Evolutionary conservation across 2,113 vertebrate species (phyloP).

Genomic region (Struthio camelus): DNA sequence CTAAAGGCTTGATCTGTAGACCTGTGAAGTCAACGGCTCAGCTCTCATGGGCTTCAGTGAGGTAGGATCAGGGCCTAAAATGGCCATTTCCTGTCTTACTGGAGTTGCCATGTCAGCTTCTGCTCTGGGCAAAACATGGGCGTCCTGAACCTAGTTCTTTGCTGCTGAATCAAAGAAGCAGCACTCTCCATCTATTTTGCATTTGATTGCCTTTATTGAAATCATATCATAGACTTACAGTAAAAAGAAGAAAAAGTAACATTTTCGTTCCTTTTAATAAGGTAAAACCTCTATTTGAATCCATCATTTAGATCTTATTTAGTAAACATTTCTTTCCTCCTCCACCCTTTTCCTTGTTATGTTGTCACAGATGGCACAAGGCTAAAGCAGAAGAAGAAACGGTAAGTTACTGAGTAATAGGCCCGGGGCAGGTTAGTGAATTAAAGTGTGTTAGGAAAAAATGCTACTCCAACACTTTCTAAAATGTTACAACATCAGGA

Average conservation of each 20-base stretch:
- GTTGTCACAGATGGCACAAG: neutral
- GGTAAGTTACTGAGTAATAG: neutral
- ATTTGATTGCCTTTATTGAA: neutral
- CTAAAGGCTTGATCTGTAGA: neutral
- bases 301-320: slow-evolving; percentile 10
- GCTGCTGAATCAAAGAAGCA: neutral
- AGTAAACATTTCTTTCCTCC: neutral
- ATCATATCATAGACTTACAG: neutral
- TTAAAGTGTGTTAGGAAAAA: neutral
- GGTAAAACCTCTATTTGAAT: slow-evolving; percentile 11
- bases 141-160: neutral
- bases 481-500: slow-evolving; percentile 7
- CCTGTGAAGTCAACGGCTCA: neutral
- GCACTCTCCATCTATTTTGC: neutral
- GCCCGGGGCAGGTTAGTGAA: neutral
- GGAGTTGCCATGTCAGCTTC: neutral
- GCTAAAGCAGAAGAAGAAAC: neutral
- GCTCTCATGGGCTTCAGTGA: neutral
- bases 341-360: neutral
- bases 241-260: neutral
- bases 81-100: neutral
- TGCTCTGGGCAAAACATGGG: neutral
- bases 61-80: neutral
- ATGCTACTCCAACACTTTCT: neutral
- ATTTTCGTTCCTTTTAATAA: neutral